phyloP scores from a whole-genome alignment of 2,888 invertebrate genomes.

The Heliothis peltigera region DNA sequence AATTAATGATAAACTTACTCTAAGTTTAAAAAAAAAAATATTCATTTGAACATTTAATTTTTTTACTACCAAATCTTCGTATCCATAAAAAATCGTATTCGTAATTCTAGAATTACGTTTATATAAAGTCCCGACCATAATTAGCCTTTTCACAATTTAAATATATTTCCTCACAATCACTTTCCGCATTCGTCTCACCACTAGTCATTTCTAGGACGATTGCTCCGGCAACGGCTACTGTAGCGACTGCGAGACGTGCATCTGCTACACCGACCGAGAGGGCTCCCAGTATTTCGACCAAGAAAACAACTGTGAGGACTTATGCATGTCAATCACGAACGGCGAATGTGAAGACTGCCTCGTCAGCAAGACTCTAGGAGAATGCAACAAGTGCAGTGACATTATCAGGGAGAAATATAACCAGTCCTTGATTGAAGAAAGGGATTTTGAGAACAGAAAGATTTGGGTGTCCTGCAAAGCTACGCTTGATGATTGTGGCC shows the following conservation, averaged over 20 bases:
- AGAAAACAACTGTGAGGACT: slow-evolving; percentile 74
- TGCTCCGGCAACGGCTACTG: slow-evolving; percentile 83
- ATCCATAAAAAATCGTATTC: no score
- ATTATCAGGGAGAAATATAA: slow-evolving; percentile 62
- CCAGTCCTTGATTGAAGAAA: slow-evolving; percentile 57
- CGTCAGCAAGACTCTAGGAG: slow-evolving; percentile 56
- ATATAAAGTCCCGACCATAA: neutral
- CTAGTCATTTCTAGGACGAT: slow-evolving; percentile 43
- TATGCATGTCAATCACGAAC: slow-evolving; percentile 70
- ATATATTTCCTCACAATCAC: neutral
- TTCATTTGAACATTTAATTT: no score
- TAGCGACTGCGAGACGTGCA: slow-evolving; percentile 73
- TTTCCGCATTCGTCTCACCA: slow-evolving; percentile 10
- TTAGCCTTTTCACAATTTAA: neutral
- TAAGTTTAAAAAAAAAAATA: no score
- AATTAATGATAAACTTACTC: no score
- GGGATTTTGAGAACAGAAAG: slow-evolving; percentile 63
- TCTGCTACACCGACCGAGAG: slow-evolving; percentile 71
- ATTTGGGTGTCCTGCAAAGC: slow-evolving; percentile 78
- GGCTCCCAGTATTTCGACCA: slow-evolving; percentile 81
- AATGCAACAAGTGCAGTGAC: slow-evolving; percentile 55
- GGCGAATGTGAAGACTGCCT: slow-evolving; percentile 74
- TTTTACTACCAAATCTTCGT: no score
- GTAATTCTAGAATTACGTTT: no score
- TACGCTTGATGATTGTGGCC: slow-evolving; percentile 60